Evolutionary conservation across 1,140 invertebrate genomes (phyloP), one percentile per base, ranked within the genome.

Genomic region (Ceratoteleas bidentatus): DNA sequence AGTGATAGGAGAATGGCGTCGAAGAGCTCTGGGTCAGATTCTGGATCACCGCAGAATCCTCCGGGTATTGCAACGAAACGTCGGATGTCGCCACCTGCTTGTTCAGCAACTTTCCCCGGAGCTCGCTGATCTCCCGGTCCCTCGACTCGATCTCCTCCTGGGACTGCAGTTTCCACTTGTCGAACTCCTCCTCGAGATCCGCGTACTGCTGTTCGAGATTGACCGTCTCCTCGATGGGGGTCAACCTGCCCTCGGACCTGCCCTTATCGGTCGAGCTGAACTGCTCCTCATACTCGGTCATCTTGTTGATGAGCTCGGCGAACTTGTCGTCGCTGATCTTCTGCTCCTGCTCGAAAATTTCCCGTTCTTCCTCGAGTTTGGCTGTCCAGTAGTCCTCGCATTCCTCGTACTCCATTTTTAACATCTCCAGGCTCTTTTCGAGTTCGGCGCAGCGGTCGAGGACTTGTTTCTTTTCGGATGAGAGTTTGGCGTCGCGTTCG

Each of bases 321-420:
- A 97, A 94, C 83, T 96, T 96, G 84, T 96, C 95, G 86, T 96
- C 95, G 60, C 93, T 95, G 10, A 95, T 93, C 76, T 93, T 93
- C 88, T 96, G 95, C 85, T 97, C 96, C 65, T 95, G 93, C 70
- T 95, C 95, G 84, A 94, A 95, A 47, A 95, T 88, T 74, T 94
- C 93, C 40, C 96, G 92, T 87, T 97, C 96, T 69, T 96, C 96
- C 50, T 95, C 93, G 34, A 97, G 88, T 90, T 96, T 96, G 6
- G 87, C 88, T 14, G 94, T 92, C 96, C 96, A 97, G 89, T 97
- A 97, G 86, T 97, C 96, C 88, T 97, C 96, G 85, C 95, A 96
- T 74, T 94, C 94, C 81, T 97, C 96, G 85, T 96, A 96, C 81
- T 97, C 96, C 13, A 92, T 90, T 82, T 93, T 93, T 84, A 97